phyloP scores from a whole-genome alignment of 2,888 invertebrate genomes.

The Pachydiplax longipennis region DNA sequence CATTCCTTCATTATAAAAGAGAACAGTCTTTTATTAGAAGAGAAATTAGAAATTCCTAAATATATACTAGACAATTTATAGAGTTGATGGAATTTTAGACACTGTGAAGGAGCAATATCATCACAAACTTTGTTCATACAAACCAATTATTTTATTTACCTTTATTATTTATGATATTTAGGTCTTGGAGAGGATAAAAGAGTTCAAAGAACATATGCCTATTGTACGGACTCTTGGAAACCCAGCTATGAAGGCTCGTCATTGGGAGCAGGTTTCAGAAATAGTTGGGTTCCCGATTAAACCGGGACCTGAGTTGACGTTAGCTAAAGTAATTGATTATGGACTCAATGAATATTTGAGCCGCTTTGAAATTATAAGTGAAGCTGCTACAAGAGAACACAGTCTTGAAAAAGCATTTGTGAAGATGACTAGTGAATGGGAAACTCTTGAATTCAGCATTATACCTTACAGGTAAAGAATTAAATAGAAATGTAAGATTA shows the following conservation, averaged over 20 bases:
- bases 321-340: slow-evolving; percentile 86
- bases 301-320: slow-evolving; percentile 78
- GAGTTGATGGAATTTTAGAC: no score
- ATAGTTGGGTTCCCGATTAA: slow-evolving; percentile 92
- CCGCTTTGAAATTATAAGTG: slow-evolving; percentile 90
- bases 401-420: slow-evolving; percentile 86
- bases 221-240: slow-evolving; percentile 94
- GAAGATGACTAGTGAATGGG: slow-evolving; percentile 93
- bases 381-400: slow-evolving; percentile 95
- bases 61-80: no score
- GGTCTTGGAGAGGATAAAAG: slow-evolving; percentile 78
- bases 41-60: no score
- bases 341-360: slow-evolving; percentile 86
- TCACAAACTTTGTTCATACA: no score
- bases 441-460: slow-evolving; percentile 76
- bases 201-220: slow-evolving; percentile 87
- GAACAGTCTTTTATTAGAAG: no score
- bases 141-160: slow-evolving; percentile 3
- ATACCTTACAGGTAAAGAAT: slow-evolving; percentile 71
- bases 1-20: no score
- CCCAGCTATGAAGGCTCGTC: slow-evolving; percentile 89
- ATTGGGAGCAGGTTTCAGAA: slow-evolving; percentile 95
- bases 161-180: slow-evolving; percentile 54
- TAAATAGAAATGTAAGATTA: neutral
- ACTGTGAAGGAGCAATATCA: no score